Evolutionary conservation across 2,113 vertebrate species (phyloP), one percentile per base, ranked within the genome.

Genomic region (Origma solitaria): DNA sequence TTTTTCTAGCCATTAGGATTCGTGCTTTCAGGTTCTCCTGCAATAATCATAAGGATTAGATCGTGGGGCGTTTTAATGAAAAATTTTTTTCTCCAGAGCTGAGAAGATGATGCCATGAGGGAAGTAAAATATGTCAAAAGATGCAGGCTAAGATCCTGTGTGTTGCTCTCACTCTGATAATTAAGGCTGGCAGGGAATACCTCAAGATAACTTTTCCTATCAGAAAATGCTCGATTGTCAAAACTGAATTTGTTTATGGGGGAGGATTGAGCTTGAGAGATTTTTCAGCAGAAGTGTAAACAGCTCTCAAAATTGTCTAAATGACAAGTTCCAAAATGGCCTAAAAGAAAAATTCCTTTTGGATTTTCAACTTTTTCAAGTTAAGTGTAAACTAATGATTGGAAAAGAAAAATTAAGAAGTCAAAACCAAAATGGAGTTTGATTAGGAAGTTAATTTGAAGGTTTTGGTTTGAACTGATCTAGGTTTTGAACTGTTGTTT

Each of bases 161-260:
- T 62, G 23, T 82, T 82, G 42, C 25, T 86, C 69, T 92, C 35
- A 54, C n/a, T 88, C 65, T 66, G 73, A 56, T 71, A 68, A 88
- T 91, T 88, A 90, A 85, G 68, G 37, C 50, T 92, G 44, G n/a
- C 69, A 93, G 76, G 44, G 45, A 90, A 78, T 78, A 71, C 35
- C 66, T 86, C 24, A 65, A 75, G 56, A 79, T 71, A 90, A 82
- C 61, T 66, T 82, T 38, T 95, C 49, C 37, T 82, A 72, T 91
- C 73, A 91, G 70, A 84, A 95, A 92, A 75, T 42, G 22, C 65
- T 88, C 44, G 19, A 92, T 94, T 92, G 51, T 93, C 95, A 88
- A 86, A 96, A 62, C 38, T 50, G 76, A 68, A 75, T 93, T 88
- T 96, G 47, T 93, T 88, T 88, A 33, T 78, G 83, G 44, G 47